Evolutionary conservation across 2,888 invertebrate genomes (phyloP), one percentile per base, ranked within the genome.

Genomic region (Ochlodes sylvanus): DNA sequence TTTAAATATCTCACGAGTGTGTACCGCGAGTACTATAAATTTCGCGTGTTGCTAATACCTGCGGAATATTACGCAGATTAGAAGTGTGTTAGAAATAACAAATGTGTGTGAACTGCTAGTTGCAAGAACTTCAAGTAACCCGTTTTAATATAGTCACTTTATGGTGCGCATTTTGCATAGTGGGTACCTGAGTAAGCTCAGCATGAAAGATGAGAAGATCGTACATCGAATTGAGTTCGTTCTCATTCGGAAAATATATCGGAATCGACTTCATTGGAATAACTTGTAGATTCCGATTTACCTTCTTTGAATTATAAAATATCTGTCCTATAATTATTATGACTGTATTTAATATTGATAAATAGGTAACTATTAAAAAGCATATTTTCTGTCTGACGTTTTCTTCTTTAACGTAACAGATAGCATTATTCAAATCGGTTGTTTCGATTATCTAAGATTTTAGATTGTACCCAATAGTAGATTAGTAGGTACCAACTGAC

Each of bases 31-130:
- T 52, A 52, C 58, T 60, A 66, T 66, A 66, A 66, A 66, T 66
- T 66, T 66, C 42, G 50, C 66, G 60, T 60, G 41, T 44, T 32
- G 54, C 66, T 66, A 60, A 66, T 66, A 60, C 66, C 32, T 60
- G 66, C 54, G 60, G 66, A 66, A 66, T 66, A 66, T 66, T 66
- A 66, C 60, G 66, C 54, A 66, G 66, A 66, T 61, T 66, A 66
- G 58, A 60, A 54, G 60, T 54, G 54, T 54, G 54, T 54, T 54
- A 27, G 54, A 54, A 27, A 9, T 66, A 66, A 66, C 66, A 66
- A 66, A 60, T 66, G 60, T 60, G 66, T 66, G 66, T 60, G 66
- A 66, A 66, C 50, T 66, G 66, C 58, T 42, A 44, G 60, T 66
- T 60, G 66, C 60, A 42, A 60, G 58, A 60, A 60, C 50, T 57